Base-by-base conservation (phyloP, 2,797 vertebrate species). In the Lophius americanus region DNA sequence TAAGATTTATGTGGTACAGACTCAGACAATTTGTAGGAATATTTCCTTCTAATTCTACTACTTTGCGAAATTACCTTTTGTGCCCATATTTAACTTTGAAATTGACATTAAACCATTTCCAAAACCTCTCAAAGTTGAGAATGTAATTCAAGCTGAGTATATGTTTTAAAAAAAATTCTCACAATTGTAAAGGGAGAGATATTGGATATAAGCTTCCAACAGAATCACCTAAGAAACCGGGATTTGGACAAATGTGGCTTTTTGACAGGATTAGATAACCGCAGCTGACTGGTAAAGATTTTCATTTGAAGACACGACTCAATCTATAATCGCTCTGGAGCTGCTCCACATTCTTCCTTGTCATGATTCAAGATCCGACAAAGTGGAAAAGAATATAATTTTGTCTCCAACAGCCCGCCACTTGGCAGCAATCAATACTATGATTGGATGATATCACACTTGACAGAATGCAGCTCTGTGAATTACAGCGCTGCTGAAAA, bases 291-390 rank as follows among this genome's bases (percentile, higher is more conserved):
- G 36, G 2, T 48, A 72, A 44, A 51, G 68, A 74, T 77, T 53
- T 74, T 12, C 47, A 41, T 73, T 61, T 63, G 23, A 59, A 59
- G 50, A 43, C 70, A 55, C 39, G 51, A 43, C 46, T 69, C 48
- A 51, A 65, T 68, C 14, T 62, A 38, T 41, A 64, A 77, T 75
- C 54, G 53, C 52, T 73, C 23, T 64, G 11, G 13, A 55, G 51
- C 39, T 42, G 38, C 33, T 38, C 13, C 9, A 48, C 1, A 0
- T 8, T 7, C 37, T 59, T 64, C 39, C 64, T 54, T 64, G 57
- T 68, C 9, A 52, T 51, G 43, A 71, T 60, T 69, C 78, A 72
- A 57, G 39, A 61, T 46, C 57, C 66, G 43, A 60, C 14, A 62
- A 75, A 54, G 65, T 54, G 54, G 10, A 52, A 37, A 65, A 43